Evolutionary conservation across 1,140 invertebrate species (phyloP).

Genomic region (Gryllus bimaculatus): DNA sequence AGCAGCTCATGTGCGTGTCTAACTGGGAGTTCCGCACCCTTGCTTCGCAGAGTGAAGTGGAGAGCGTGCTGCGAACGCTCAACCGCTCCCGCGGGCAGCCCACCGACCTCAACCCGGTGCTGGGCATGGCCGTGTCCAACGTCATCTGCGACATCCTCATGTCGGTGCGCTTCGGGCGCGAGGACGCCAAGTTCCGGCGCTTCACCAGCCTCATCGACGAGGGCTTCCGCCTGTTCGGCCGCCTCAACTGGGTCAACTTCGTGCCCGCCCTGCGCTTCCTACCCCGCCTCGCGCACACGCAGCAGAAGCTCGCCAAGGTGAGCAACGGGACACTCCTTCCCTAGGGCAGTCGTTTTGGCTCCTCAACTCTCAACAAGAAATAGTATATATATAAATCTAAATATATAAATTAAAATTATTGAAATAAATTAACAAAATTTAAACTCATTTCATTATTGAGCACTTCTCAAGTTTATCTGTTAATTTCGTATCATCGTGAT

Average conservation of each 20-base stretch:
- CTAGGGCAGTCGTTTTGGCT: no score
- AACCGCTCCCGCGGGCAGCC: conserved; percentile 47
- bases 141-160: conserved; percentile 86
- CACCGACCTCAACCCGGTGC: conserved; percentile 55
- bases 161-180: conserved; percentile 71
- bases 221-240: conserved; percentile 75
- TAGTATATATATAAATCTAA: no score
- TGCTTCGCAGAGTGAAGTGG: conserved; percentile 58
- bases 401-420: no score
- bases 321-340: conserved; percentile 18
- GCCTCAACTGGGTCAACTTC: conserved; percentile 52
- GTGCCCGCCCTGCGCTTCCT: conserved; percentile 60
- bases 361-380: no score
- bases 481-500: no score
- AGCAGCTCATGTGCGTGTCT: neutral
- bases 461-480: no score
- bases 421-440: no score
- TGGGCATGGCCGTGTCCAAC: conserved; percentile 78
- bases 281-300: conserved; percentile 58
- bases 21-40: neutral
- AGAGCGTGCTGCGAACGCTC: conserved; percentile 56
- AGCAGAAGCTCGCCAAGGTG: conserved; percentile 60
- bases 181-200: conserved; percentile 62
- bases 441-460: no score
- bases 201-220: conserved; percentile 80